phyloP scores from a whole-genome alignment of 2,888 invertebrate genomes.

The Alitta virens region DNA sequence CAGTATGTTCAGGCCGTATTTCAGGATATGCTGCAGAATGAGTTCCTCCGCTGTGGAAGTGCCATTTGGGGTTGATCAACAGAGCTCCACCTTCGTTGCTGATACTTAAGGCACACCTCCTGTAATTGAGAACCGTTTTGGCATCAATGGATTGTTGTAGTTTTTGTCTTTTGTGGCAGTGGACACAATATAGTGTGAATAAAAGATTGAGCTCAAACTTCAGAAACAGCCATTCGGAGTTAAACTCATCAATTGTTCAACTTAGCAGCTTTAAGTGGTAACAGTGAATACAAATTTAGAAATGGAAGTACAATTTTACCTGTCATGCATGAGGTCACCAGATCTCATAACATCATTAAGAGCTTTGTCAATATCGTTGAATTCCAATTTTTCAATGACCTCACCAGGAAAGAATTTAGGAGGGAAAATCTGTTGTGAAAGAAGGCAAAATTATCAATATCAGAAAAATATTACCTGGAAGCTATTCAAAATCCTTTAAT shows the following conservation, averaged over 20 bases:
- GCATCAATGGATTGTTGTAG: too few relatives aligned
- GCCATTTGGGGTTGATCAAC: neutral
- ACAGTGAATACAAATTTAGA: neutral
- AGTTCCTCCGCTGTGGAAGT: neutral
- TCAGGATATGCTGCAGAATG: neutral
- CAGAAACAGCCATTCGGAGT: too few relatives aligned
- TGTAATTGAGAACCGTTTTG: too few relatives aligned
- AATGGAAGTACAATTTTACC: neutral
- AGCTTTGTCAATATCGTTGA: neutral
- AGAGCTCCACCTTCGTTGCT: conserved; percentile 4
- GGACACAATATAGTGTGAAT: too few relatives aligned
- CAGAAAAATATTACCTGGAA: too few relatives aligned
- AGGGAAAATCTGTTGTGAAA: conserved; percentile 2
- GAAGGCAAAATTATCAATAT: too few relatives aligned
- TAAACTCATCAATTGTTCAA: too few relatives aligned
- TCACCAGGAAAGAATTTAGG: conserved; percentile 5
- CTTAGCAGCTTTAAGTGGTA: too few relatives aligned
- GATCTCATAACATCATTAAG: conserved; percentile 12
- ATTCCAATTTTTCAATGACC: neutral
- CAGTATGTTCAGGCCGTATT: neutral
- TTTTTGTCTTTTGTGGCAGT: too few relatives aligned
- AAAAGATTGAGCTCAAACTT: too few relatives aligned
- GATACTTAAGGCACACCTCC: conserved; percentile 5
- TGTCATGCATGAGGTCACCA: neutral
- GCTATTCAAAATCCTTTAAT: too few relatives aligned